A percentile compares a stretch with the other conserved stretches of the same genome.
Evolutionary conservation across 2,113 vertebrate species (phyloP).

Genomic region (Copsychus sechellarum): DNA sequence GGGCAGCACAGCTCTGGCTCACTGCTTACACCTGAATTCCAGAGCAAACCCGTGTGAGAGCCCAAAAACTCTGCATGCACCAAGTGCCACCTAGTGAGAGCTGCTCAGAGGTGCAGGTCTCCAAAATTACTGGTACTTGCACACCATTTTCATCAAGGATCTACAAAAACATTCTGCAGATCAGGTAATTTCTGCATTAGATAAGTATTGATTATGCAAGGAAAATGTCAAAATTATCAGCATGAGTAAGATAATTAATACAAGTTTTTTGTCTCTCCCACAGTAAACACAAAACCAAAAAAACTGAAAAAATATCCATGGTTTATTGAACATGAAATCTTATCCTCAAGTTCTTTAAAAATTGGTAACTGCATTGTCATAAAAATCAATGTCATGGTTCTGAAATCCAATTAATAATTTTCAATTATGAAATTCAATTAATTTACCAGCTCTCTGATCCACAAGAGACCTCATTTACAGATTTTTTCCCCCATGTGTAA

Average conservation of each 20-base stretch:
- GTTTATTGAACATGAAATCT: neutral
- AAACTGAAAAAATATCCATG: neutral
- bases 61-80: accelerated
- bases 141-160: neutral
- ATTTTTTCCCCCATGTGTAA: neutral
- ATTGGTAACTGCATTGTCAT: neutral
- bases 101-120: neutral
- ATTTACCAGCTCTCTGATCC: neutral
- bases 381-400: neutral
- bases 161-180: neutral
- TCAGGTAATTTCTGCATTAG: neutral
- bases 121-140: accelerated
- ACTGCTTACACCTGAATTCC: neutral
- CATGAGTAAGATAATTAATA: neutral
- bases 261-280: neutral
- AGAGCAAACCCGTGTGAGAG: neutral
- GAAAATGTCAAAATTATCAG: neutral
- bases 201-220: neutral
- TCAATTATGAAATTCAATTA: neutral
- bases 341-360: neutral
- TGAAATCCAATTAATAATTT: neutral
- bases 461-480: neutral
- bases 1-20: neutral
- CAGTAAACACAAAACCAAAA: neutral
- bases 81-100: conserved; percentile 28